These are phyloP conservation scores for Hydriomena furcata DNA, from an alignment of 2,888 invertebrate genomes.

Conservation along the genomic window DNA sequence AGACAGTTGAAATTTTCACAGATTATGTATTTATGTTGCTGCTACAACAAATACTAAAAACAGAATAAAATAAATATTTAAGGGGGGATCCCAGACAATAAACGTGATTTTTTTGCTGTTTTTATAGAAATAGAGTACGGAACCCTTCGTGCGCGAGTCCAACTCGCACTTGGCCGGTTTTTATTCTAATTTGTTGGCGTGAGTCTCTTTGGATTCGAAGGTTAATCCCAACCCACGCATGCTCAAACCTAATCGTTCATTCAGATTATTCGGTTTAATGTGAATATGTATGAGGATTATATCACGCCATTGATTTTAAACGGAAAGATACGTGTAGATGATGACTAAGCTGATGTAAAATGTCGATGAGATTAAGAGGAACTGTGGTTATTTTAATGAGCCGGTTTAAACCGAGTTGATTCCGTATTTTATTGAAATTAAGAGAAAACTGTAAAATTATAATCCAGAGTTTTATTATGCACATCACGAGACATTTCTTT, in stretches of 20 bases:
- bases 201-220: slow-evolving; percentile 47
- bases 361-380: slow-evolving; percentile 11
- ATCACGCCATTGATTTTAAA: slow-evolving; percentile 71
- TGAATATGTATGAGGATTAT: slow-evolving; percentile 71
- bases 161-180: slow-evolving; percentile 10
- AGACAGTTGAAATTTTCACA: no score
- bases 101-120: no score
- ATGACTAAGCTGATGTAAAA: slow-evolving; percentile 26
- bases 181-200: slow-evolving; percentile 50
- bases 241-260: slow-evolving; percentile 72
- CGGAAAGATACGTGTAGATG: slow-evolving; percentile 46
- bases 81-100: no score
- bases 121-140: neutral
- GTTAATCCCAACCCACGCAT: slow-evolving; percentile 71
- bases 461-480: neutral
- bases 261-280: slow-evolving; percentile 55
- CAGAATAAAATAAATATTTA: no score
- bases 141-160: no score
- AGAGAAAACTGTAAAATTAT: neutral
- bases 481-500: neutral
- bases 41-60: no score
- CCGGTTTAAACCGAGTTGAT: slow-evolving; percentile 7
- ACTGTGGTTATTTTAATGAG: slow-evolving; percentile 8
- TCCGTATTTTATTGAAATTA: slow-evolving; percentile 5
- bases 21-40: no score